phyloP scores from a whole-genome alignment of 2,113 vertebrate species.

The Irena cyanogastra region DNA sequence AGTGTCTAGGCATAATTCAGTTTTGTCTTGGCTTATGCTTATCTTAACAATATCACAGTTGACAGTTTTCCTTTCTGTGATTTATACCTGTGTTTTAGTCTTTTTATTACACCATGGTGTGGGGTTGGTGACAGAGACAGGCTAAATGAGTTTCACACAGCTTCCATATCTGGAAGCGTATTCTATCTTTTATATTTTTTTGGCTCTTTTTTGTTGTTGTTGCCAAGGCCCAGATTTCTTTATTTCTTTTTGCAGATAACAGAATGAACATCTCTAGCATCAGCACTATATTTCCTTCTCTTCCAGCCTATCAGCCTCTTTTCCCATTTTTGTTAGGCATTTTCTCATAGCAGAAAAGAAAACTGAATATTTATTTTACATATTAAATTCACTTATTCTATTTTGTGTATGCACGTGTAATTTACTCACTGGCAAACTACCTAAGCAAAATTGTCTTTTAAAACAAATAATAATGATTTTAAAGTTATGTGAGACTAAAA shows the following conservation, averaged over 20 bases:
- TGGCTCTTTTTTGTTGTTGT: not conserved
- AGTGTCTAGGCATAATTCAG: constrained; percentile 16
- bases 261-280: not conserved
- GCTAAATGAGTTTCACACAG: constrained; percentile 38
- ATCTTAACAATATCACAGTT: constrained; percentile 57
- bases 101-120: constrained; percentile 30
- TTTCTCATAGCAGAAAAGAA: not conserved
- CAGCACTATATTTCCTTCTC: not conserved
- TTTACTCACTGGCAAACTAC: not conserved
- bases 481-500: not conserved
- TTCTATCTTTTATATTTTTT: not conserved
- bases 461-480: not conserved
- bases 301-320: not conserved
- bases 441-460: not conserved
- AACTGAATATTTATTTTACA: not conserved
- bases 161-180: constrained; percentile 8
- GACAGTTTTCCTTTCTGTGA: constrained; percentile 49
- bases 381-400: not conserved
- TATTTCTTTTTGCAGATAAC: not conserved
- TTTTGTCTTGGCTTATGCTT: constrained; percentile 12
- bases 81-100: constrained; percentile 25
- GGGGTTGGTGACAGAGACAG: constrained; percentile 3
- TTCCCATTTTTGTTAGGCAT: not conserved
- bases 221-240: not conserved
- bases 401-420: not conserved